Conservation (phyloP, 2,888 invertebrate species). For the Rhamphomyia laevipes region DNA sequence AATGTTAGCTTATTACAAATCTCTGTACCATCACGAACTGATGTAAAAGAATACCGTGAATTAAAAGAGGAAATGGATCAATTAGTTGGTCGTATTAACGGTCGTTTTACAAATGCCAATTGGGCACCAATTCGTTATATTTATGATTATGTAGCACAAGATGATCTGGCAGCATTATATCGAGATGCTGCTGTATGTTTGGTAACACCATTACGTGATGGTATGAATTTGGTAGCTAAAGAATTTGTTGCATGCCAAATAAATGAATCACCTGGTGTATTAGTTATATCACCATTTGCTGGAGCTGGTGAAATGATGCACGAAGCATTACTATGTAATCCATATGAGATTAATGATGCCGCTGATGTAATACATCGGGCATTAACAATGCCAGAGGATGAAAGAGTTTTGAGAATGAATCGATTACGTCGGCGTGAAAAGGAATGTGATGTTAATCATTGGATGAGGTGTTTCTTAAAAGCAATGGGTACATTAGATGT, state of each 20-base stretch:
- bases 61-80: conserved; percentile 86
- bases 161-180: conserved; percentile 76
- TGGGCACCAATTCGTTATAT: conserved; percentile 86
- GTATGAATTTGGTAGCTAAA: conserved; percentile 87
- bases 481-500: conserved; percentile 77
- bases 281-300: conserved; percentile 82
- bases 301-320: conserved; percentile 92
- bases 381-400: conserved; percentile 82
- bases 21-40: conserved; percentile 78
- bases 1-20: conserved; percentile 73
- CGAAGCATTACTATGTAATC: conserved; percentile 80
- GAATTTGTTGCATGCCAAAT: conserved; percentile 90
- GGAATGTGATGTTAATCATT: conserved; percentile 72
- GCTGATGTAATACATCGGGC: conserved; percentile 81
- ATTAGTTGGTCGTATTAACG: conserved; percentile 72
- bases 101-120: conserved; percentile 77
- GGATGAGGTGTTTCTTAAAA: conserved; percentile 80
- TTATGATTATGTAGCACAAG: conserved; percentile 77
- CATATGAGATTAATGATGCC: conserved; percentile 77
- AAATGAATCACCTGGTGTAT: conserved; percentile 70
- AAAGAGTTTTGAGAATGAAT: conserved; percentile 75
- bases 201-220: conserved; percentile 77
- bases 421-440: conserved; percentile 69
- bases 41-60: conserved; percentile 82
- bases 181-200: conserved; percentile 76